phyloP scores from a whole-genome alignment of 2,797 vertebrate genomes.

The Oceanodroma leucorhoa region DNA sequence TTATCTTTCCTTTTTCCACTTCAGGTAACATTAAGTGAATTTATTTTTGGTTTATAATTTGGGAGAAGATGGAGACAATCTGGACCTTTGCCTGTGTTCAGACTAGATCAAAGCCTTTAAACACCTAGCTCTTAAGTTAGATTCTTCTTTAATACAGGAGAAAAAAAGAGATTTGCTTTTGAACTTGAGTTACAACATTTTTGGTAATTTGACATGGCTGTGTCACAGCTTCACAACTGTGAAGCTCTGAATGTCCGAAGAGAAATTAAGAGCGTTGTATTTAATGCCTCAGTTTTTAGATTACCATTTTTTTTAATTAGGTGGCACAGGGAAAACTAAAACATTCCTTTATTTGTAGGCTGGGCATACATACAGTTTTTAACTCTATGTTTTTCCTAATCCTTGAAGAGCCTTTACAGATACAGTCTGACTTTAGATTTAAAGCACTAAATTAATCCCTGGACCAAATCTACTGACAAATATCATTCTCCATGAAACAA shows the following conservation, averaged over 20 bases:
- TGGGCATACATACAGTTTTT: neutral
- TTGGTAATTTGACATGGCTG: neutral
- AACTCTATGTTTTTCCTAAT: neutral
- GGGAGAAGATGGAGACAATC: neutral
- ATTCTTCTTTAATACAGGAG: neutral
- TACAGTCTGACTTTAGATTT: neutral
- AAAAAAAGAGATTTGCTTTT: neutral
- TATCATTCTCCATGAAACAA: neutral
- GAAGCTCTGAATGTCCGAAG: neutral
- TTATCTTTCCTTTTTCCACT: neutral
- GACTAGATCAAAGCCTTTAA: neutral
- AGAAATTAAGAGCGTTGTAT: neutral
- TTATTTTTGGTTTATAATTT: neutral
- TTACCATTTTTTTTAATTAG: neutral
- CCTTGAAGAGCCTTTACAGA: neutral
- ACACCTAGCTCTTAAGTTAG: neutral
- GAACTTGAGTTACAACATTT: neutral
- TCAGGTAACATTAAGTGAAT: neutral
- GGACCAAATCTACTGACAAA: neutral
- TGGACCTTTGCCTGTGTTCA: neutral
- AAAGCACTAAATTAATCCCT: neutral
- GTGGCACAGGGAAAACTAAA: neutral
- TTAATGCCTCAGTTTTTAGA: neutral
- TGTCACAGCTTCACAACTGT: too few species aligned
- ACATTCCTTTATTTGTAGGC: neutral